Conservation (phyloP, 2,888 invertebrate species). For the Mechanitis mazaeus region DNA sequence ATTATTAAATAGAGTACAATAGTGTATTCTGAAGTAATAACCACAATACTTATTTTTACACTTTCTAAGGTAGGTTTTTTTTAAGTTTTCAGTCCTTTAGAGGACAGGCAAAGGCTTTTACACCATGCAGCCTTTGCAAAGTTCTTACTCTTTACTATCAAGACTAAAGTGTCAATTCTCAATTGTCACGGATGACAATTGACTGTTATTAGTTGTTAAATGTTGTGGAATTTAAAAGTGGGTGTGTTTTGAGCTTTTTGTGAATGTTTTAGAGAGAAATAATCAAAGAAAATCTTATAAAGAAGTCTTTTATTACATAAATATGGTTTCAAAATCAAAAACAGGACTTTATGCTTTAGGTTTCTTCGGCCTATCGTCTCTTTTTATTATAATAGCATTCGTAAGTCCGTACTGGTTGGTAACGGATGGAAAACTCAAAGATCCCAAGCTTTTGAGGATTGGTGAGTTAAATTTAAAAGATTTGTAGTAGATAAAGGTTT, state of each 20-base stretch:
- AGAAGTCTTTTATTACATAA: not conserved
- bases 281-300: not conserved
- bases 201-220: not conserved
- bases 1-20: too few species aligned
- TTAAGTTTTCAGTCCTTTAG: too few species aligned
- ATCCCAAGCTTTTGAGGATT: slow-evolving; percentile 88
- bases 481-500: not conserved
- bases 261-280: not conserved
- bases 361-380: slow-evolving; percentile 80
- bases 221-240: slow-evolving; percentile 5
- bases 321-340: slow-evolving; percentile 78
- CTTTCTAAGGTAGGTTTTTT: too few species aligned
- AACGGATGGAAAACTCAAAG: slow-evolving; percentile 84
- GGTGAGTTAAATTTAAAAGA: slow-evolving; percentile 71
- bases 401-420: slow-evolving; percentile 93
- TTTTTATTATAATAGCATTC: slow-evolving; percentile 87
- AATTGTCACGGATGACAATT: slow-evolving; percentile 8
- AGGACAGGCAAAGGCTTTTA: too few species aligned
- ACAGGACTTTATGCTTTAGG: slow-evolving; percentile 80
- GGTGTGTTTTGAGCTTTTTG: slow-evolving; percentile 8
- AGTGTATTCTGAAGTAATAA: too few species aligned
- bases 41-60: too few species aligned
- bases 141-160: too few species aligned
- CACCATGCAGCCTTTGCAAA: too few species aligned
- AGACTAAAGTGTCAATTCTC: not conserved